phyloP scores from a whole-genome alignment of 2,797 vertebrate genomes.

The Channa striata region DNA sequence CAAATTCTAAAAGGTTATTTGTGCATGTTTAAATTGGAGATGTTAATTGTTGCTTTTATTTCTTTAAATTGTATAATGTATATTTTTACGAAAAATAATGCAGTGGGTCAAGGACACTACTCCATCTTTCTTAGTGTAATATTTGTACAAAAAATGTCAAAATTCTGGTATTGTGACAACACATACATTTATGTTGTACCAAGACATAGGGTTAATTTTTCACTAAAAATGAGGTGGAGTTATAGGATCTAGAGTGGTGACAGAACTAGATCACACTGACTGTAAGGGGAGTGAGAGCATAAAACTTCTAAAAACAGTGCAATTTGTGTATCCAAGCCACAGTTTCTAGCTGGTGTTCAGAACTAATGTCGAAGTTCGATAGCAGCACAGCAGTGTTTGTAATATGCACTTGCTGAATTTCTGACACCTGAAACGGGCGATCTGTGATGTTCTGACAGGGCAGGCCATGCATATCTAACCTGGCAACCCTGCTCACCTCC shows the following conservation, averaged over 20 bases:
- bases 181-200: conserved; percentile 6
- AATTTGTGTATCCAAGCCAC: conserved; percentile 44
- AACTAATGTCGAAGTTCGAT: background rate
- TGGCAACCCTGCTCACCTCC: conserved; percentile 89
- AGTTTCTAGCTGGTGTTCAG: conserved; percentile 37
- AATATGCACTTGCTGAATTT: conserved; percentile 13
- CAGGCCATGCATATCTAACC: conserved; percentile 71
- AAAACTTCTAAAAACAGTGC: conserved; percentile 28
- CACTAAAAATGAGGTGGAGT: conserved; percentile 64
- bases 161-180: conserved; percentile 67
- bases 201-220: conserved; percentile 55
- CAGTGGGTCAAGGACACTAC: background rate
- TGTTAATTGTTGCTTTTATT: background rate
- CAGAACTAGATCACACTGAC: conserved; percentile 45
- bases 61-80: background rate
- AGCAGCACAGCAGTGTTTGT: conserved; percentile 30
- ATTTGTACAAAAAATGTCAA: background rate
- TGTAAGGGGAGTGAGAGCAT: conserved; percentile 25
- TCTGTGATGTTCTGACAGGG: conserved; percentile 58
- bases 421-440: conserved; percentile 42
- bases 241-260: conserved; percentile 69
- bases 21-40: background rate
- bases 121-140: background rate
- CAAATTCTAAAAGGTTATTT: conserved; percentile 1
- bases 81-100: background rate